Base-by-base conservation (phyloP, 2,797 vertebrate genomes). In the Neomorphus geoffroyi region DNA sequence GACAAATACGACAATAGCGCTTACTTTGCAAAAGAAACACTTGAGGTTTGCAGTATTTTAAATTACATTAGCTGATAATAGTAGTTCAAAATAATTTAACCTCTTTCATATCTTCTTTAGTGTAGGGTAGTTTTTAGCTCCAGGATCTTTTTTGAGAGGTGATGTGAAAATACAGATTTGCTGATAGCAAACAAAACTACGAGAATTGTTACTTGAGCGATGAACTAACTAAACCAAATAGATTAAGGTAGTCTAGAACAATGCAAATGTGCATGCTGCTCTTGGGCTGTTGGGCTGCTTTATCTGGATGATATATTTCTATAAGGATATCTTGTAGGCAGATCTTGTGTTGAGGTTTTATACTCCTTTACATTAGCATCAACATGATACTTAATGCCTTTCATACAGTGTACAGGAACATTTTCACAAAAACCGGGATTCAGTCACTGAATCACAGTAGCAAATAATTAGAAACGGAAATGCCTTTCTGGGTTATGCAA, bases 401-500 rank as follows among this genome's bases (percentile, higher is more conserved):
- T 61, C 3, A 1, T 85, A 37, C 32, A 67, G 26, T 0, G 0
- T 80, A 75, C 33, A 88, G 77, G 54, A 94, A 41, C 23, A 71
- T 73, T 96, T 95, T 79, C 33, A 71, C 32, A 85, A 80, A 93
- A 81, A 6, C 1, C 19, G 77, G 71, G 39, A 86, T 80, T 41
- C 35, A 91, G 66, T 93, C 45, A 54, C 19, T 88, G 86, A 93
- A 84, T 90, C 77, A 80, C 37, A 88, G 60, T 28, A 85, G 74
- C 60, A 92, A 92, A 90, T 93, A 93, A 94, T 96, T 81, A 80
- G 80, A 91, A 92, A 90, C 0, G 30, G 91, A 94, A 96, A 82
- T 80, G 13, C 22, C 74, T 71, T 73, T 37, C 73, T 91, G 80
- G 17, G 56, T 77, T 90, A 82, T 85, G 84, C 53, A 46, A 13